These are phyloP conservation scores for Parnassius smintheus DNA, from an alignment of 2,888 invertebrate genomes.

Conservation along the genomic window DNA sequence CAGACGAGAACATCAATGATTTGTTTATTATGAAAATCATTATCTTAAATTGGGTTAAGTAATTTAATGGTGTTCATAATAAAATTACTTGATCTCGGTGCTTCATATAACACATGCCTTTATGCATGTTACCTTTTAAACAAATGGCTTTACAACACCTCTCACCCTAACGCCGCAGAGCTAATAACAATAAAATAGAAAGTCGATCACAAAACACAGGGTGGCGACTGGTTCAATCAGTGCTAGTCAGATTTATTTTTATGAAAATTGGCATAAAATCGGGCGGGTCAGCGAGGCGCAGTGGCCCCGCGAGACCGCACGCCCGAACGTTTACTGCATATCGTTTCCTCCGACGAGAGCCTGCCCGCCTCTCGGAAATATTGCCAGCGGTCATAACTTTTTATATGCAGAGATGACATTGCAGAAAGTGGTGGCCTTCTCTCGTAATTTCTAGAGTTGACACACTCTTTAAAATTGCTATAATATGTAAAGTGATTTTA, in stretches of 20 bases:
- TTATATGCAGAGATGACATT: constrained; percentile 81
- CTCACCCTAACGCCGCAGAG: constrained; percentile 73
- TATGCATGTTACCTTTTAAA: constrained; percentile 44
- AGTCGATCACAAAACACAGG: constrained; percentile 69
- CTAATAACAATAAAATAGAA: constrained; percentile 81
- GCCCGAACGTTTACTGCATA: constrained; percentile 81
- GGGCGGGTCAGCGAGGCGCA: constrained; percentile 72
- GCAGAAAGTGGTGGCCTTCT: constrained; percentile 69
- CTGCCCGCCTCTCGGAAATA: constrained; percentile 65
- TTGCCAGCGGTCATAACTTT: constrained; percentile 80
- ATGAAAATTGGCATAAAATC: constrained; percentile 81
- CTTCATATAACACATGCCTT: not conserved
- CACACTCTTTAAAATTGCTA: constrained; percentile 21
- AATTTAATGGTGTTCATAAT: too few species aligned
- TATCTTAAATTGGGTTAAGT: too few species aligned
- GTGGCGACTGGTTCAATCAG: constrained; percentile 80
- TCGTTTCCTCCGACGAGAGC: constrained; percentile 69
- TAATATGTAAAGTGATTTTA: too few species aligned
- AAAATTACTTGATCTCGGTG: too few species aligned
- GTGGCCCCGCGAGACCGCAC: constrained; percentile 76
- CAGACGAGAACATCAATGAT: too few species aligned
- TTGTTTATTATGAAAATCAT: too few species aligned
- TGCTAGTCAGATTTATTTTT: constrained; percentile 80
- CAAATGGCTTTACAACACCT: constrained; percentile 80
- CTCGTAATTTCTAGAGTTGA: constrained; percentile 48